Percentiles rank a stretch among this genome's conserved stretches.
These are phyloP conservation scores for Ploceus nigricollis DNA, from an alignment of 2,113 vertebrate species.

Conservation along the genomic window DNA sequence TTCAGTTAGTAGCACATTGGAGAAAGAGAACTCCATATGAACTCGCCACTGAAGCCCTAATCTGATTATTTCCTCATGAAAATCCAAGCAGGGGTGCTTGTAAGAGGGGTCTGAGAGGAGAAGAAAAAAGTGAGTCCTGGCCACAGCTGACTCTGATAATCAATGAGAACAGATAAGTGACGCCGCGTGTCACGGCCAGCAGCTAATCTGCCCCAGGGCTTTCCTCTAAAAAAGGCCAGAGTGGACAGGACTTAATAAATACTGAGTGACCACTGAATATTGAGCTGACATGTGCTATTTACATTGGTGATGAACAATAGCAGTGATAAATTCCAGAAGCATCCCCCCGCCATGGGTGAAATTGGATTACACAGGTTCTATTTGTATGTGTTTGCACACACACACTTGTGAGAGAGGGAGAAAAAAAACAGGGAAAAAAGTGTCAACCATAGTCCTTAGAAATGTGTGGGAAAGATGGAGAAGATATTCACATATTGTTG, in stretches of 20 bases:
- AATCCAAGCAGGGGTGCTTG: conserved; percentile 84
- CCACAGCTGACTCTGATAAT: conserved; percentile 83
- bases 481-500: not conserved
- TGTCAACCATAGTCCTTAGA: rapidly evolving
- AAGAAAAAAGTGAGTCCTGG: conserved; percentile 59
- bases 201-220: conserved; percentile 67
- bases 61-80: conserved; percentile 89
- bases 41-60: conserved; percentile 81
- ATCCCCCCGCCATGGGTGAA: not conserved
- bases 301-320: conserved; percentile 49
- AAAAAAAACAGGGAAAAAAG: not conserved
- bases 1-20: conserved; percentile 82
- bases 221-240: conserved; percentile 72
- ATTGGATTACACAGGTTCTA: conserved; percentile 57
- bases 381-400: not conserved
- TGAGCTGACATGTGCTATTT: conserved; percentile 69
- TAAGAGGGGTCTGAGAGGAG: conserved; percentile 71
- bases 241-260: conserved; percentile 79
- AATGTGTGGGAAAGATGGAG: not conserved
- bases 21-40: conserved; percentile 85
- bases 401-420: rapidly evolving
- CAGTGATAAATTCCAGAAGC: conserved; percentile 74
- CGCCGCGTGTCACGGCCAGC: conserved; percentile 64
- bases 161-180: conserved; percentile 76
- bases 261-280: conserved; percentile 74